A percentile compares a stretch with the other conserved stretches of the same genome.
Evolutionary conservation across 1,140 invertebrate species (phyloP).

Genomic region (Drosophila orosa): DNA sequence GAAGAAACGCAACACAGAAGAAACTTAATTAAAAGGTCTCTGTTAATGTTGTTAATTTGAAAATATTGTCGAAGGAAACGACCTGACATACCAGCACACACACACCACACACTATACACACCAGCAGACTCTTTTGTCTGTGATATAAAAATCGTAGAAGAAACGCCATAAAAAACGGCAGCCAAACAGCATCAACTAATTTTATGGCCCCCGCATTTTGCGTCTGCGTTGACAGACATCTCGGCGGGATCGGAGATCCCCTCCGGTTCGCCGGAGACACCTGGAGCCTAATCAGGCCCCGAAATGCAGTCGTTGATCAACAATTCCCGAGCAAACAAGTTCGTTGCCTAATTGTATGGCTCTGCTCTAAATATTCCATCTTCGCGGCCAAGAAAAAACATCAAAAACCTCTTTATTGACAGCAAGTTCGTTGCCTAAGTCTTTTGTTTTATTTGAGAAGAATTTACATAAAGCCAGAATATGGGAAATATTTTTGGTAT

Average conservation of each 20-base stretch:
- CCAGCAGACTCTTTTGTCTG: slow-evolving; percentile 52
- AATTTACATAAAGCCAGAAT: neutral
- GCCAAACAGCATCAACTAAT: slow-evolving; percentile 64
- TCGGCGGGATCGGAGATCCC: slow-evolving; percentile 69
- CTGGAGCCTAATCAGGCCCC: slow-evolving; percentile 40
- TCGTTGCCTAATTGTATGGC: slow-evolving; percentile 64
- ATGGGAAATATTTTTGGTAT: neutral
- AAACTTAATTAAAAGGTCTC: slow-evolving; percentile 83
- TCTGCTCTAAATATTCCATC: slow-evolving; percentile 51
- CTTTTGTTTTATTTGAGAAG: slow-evolving; percentile 32
- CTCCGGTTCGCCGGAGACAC: slow-evolving; percentile 13
- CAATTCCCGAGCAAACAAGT: slow-evolving; percentile 60
- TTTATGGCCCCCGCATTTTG: slow-evolving; percentile 67
- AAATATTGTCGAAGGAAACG: slow-evolving; percentile 82
- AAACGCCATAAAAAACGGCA: slow-evolving; percentile 74
- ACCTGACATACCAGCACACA: slow-evolving; percentile 42
- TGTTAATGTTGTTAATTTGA: slow-evolving; percentile 81
- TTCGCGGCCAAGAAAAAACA: slow-evolving; percentile 6
- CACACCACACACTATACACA: slow-evolving; percentile 20
- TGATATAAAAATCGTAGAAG: slow-evolving; percentile 74
- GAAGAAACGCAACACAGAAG: slow-evolving; percentile 49
- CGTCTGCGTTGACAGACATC: slow-evolving; percentile 77
- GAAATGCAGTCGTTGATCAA: slow-evolving; percentile 38
- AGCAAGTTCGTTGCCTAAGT: slow-evolving; percentile 62
- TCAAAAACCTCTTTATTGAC: slow-evolving; percentile 31